Conservation (phyloP, 2,113 vertebrate species). For the Sialia sialis region DNA sequence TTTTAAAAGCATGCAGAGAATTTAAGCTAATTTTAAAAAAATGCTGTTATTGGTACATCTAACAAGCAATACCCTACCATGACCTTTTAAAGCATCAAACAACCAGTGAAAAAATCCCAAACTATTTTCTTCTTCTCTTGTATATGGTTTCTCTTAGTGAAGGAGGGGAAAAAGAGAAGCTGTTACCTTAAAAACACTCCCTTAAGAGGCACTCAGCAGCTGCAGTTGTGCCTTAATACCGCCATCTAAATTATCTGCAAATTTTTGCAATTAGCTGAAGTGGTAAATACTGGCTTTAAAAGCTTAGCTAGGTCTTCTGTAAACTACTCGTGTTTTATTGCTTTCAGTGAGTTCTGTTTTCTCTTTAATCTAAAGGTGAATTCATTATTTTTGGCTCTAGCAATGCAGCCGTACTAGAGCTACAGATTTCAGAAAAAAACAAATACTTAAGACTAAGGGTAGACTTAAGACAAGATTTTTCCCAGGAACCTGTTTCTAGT, state of each 20-base stretch:
- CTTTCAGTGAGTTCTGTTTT: background rate
- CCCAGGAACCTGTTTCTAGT: background rate
- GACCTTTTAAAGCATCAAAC: background rate
- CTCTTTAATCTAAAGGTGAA: background rate
- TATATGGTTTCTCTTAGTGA: background rate
- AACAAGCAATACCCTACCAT: background rate
- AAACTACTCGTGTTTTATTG: background rate
- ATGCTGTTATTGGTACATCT: background rate
- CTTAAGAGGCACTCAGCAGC: background rate
- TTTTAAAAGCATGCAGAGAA: background rate
- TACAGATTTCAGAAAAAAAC: background rate
- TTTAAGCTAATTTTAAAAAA: background rate
- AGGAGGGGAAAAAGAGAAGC: background rate
- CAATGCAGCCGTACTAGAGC: background rate
- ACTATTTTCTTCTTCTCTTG: background rate
- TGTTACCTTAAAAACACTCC: background rate
- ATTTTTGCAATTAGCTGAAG: background rate
- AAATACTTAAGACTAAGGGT: background rate
- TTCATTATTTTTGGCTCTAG: background rate
- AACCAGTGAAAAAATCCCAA: background rate
- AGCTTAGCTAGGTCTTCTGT: background rate
- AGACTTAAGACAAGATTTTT: background rate
- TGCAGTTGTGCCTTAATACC: background rate
- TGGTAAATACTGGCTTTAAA: background rate
- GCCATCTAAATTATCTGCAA: background rate